These are phyloP conservation scores for Ceyx margarethae DNA, from an alignment of 2,113 vertebrate species.

Conservation along the genomic window DNA sequence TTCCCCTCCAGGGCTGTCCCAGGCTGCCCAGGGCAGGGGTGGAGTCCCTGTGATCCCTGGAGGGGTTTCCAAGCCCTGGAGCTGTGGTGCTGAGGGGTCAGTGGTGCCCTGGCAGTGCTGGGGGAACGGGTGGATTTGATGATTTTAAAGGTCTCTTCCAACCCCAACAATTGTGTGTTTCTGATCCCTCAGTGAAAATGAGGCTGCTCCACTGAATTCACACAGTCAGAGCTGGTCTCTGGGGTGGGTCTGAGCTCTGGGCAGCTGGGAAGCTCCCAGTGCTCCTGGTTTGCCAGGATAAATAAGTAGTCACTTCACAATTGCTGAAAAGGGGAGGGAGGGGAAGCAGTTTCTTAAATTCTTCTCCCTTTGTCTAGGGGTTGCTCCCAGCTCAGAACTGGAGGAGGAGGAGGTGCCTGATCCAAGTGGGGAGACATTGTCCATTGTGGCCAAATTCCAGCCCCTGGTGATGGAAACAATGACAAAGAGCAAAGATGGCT, in stretches of 20 bases:
- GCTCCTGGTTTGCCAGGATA: neutral
- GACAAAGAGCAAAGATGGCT: slow-evolving; percentile 98
- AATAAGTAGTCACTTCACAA: neutral
- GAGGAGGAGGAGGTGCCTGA: slow-evolving; percentile 75
- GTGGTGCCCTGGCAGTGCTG: too few relatives aligned
- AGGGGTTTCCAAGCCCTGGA: too few relatives aligned
- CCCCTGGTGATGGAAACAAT: slow-evolving; percentile 90
- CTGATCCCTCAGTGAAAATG: neutral
- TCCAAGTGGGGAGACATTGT: slow-evolving; percentile 84
- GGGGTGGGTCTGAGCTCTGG: neutral
- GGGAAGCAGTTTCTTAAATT: slow-evolving; percentile 9
- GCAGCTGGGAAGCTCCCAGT: neutral
- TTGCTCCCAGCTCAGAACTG: slow-evolving; percentile 19
- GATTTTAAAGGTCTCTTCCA: neutral
- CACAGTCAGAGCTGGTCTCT: neutral
- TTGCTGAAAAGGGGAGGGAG: neutral
- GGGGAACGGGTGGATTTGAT: too few relatives aligned
- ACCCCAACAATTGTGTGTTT: neutral
- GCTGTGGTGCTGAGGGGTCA: too few relatives aligned
- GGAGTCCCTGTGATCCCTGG: too few relatives aligned
- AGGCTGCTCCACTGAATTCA: neutral
- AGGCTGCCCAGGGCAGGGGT: too few relatives aligned
- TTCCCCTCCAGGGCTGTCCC: too few relatives aligned
- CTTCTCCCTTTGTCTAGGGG: slow-evolving; percentile 48
- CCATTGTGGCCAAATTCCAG: slow-evolving; percentile 87